Evolutionary conservation across 1,140 invertebrate genomes (phyloP).

Genomic region (Neelides sp.): DNA sequence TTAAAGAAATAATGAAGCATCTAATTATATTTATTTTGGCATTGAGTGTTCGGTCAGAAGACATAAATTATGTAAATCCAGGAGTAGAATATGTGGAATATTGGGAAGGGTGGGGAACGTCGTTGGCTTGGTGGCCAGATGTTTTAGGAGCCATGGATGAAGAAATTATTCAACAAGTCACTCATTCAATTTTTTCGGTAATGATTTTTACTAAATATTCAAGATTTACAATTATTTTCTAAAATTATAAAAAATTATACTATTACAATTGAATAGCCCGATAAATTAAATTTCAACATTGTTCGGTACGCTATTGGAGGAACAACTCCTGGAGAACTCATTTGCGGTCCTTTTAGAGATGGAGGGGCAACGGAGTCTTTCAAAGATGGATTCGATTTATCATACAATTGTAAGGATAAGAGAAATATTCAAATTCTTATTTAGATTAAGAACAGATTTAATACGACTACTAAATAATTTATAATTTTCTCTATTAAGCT

Average conservation of each 20-base stretch:
- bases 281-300: conserved; percentile 25
- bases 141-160: conserved; percentile 22
- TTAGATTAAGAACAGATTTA: not conserved
- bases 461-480: not conserved
- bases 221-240: not conserved
- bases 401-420: conserved; percentile 19
- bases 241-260: not conserved
- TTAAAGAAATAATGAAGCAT: too few species aligned
- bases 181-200: conserved; percentile 23
- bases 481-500: too few species aligned
- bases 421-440: not conserved
- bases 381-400: conserved; percentile 18
- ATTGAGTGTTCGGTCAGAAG: too few species aligned
- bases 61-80: conserved; percentile 20
- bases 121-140: conserved; percentile 20
- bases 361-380: conserved; percentile 26
- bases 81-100: not conserved
- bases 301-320: conserved; percentile 27
- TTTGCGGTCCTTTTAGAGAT: conserved; percentile 16
- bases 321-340: conserved; percentile 18
- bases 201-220: not conserved
- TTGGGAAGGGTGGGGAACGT: conserved; percentile 22
- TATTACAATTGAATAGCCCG: conserved; percentile 10
- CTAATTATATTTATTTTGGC: too few species aligned
- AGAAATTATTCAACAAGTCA: conserved; percentile 19